A percentile compares a stretch with the other conserved stretches of the same genome.
Conservation (phyloP, 2,888 invertebrate genomes). For the Xylota segnis region DNA sequence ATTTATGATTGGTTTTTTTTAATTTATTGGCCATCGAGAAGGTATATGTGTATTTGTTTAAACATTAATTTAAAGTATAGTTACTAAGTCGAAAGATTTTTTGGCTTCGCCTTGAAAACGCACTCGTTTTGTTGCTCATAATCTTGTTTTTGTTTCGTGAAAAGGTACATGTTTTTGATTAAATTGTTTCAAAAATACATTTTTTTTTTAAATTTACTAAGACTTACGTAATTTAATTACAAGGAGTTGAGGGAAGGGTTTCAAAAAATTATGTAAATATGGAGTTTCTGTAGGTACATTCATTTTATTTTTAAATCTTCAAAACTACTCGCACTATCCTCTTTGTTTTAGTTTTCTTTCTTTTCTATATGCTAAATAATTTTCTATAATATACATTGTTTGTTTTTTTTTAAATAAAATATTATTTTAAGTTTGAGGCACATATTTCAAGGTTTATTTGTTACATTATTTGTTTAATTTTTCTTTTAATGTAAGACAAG, state of each 20-base stretch:
- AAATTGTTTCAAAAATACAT: conserved; percentile 47
- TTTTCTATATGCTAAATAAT: conserved; percentile 24
- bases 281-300: conserved; percentile 29
- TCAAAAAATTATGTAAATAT: conserved; percentile 31
- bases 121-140: neutral
- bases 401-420: conserved; percentile 22
- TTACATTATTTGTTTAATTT: conserved; percentile 17
- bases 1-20: neutral
- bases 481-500: neutral
- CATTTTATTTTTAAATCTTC: neutral
- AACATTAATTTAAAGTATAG: conserved; percentile 3
- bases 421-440: conserved; percentile 52
- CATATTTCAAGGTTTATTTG: conserved; percentile 50
- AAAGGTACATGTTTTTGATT: conserved; percentile 31
- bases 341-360: conserved; percentile 2
- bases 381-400: conserved; percentile 21
- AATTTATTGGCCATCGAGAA: conserved; percentile 20
- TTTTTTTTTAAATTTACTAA: neutral
- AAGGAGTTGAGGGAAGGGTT: neutral
- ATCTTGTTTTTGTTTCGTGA: conserved; percentile 5
- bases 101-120: conserved; percentile 16
- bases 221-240: conserved; percentile 13
- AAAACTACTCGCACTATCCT: conserved; percentile 7
- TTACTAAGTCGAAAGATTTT: neutral
- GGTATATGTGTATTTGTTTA: neutral